phyloP scores from a whole-genome alignment of 2,888 invertebrate species.

The Seira musarum region DNA sequence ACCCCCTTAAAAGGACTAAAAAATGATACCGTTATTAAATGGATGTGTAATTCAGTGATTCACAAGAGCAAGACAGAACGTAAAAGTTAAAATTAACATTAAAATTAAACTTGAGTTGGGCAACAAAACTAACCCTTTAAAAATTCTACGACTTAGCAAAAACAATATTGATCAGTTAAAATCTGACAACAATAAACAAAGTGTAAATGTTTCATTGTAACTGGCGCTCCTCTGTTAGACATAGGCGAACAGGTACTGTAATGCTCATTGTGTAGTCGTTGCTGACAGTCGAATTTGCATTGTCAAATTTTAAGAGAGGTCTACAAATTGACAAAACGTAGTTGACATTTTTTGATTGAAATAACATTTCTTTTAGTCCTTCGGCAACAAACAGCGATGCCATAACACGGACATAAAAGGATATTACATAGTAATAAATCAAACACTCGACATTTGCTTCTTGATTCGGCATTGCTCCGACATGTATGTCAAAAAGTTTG shows the following conservation, averaged over 20 bases:
- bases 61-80: not conserved
- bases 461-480: conserved; percentile 33
- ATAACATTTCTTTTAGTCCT: conserved; percentile 24
- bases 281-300: conserved; percentile 11
- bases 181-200: no score
- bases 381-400: conserved; percentile 39
- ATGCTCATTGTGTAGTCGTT: conserved; percentile 25
- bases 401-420: conserved; percentile 22
- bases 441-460: not conserved
- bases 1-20: no score
- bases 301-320: conserved; percentile 17
- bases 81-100: not conserved
- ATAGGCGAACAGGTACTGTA: conserved; percentile 45
- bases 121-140: not conserved
- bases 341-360: not conserved
- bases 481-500: conserved; percentile 43
- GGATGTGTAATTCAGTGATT: no score
- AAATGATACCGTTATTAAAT: no score
- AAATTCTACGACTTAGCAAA: not conserved
- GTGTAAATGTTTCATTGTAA: not conserved
- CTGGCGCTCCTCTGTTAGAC: not conserved
- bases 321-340: not conserved
- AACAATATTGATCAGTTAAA: not conserved
- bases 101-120: not conserved
- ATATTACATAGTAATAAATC: conserved; percentile 24